Evolutionary conservation across 2,888 invertebrate genomes (phyloP).

Genomic region (Dynastes grantii): DNA sequence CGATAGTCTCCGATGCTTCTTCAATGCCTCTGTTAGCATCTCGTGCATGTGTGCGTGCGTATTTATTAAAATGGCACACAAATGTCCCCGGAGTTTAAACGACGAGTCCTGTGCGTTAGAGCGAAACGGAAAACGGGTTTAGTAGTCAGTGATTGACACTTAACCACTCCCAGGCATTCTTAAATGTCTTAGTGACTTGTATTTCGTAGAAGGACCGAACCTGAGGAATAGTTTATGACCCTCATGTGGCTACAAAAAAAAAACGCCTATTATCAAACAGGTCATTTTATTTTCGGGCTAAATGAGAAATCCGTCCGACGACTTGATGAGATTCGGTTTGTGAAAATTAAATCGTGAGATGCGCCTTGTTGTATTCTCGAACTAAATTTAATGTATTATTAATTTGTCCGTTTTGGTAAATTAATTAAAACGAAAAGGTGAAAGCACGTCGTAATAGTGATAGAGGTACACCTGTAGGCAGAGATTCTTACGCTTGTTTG

Average conservation of each 20-base stretch:
- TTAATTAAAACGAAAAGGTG: conserved; percentile 32
- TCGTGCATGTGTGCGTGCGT: conserved; percentile 22
- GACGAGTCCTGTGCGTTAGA: neutral
- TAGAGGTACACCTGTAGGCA: neutral
- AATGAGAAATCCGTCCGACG: conserved; percentile 34
- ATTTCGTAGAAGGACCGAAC: conserved; percentile 58
- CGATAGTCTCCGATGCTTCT: too few species aligned
- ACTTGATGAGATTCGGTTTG: conserved; percentile 37
- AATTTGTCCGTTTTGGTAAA: conserved; percentile 41
- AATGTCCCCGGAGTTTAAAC: conserved; percentile 5
- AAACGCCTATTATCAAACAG: conserved; percentile 50
- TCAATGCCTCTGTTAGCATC: too few species aligned
- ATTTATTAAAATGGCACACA: conserved; percentile 34
- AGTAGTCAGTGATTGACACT: conserved; percentile 56
- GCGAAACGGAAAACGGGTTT: conserved; percentile 37
- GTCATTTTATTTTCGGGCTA: conserved; percentile 40
- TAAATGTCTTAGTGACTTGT: conserved; percentile 55
- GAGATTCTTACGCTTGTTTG: too few species aligned
- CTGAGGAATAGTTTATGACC: conserved; percentile 56
- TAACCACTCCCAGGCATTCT: conserved; percentile 57
- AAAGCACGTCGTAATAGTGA: neutral
- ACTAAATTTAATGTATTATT: conserved; percentile 34
- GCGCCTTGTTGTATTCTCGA: conserved; percentile 13
- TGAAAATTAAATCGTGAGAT: conserved; percentile 37
- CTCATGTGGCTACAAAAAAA: conserved; percentile 56